A percentile compares a stretch with the other conserved stretches of the same genome.
phyloP scores from a whole-genome alignment of 2,797 vertebrate genomes.

The Aythya fuligula region DNA sequence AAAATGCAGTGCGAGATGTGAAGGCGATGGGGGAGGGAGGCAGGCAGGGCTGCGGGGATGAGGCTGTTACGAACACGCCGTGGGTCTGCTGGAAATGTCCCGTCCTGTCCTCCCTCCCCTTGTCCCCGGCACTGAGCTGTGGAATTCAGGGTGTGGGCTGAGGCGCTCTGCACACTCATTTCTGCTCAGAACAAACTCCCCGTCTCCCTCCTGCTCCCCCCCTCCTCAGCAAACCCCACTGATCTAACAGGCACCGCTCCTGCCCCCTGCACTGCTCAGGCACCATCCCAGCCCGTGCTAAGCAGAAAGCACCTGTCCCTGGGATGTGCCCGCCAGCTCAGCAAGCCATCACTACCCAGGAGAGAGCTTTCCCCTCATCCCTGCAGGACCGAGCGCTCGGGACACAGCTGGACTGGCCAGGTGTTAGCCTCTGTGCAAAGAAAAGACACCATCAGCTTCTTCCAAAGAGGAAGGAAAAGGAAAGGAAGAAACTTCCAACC shows the following conservation, averaged over 20 bases:
- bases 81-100: conserved; percentile 41
- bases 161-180: neutral
- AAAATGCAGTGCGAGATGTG: neutral
- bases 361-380: neutral
- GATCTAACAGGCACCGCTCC: neutral
- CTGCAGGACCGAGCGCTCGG: fast-evolving
- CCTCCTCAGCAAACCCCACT: neutral
- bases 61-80: conserved; percentile 12
- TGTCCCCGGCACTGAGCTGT: conserved; percentile 20
- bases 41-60: neutral
- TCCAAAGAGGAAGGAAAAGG: neutral
- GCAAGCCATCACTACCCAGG: neutral
- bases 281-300: fast-evolving
- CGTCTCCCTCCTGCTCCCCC: neutral
- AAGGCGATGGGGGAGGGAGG: conserved; percentile 36
- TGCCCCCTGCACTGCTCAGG: neutral
- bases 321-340: neutral
- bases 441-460: neutral
- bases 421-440: neutral
- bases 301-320: neutral
- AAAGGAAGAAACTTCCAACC: neutral
- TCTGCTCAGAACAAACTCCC: neutral
- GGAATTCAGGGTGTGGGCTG: conserved; percentile 52
- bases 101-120: conserved; percentile 41
- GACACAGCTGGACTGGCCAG: neutral